Conservation (phyloP, 2,888 invertebrate genomes). For the Amblyjoppa proteus region DNA sequence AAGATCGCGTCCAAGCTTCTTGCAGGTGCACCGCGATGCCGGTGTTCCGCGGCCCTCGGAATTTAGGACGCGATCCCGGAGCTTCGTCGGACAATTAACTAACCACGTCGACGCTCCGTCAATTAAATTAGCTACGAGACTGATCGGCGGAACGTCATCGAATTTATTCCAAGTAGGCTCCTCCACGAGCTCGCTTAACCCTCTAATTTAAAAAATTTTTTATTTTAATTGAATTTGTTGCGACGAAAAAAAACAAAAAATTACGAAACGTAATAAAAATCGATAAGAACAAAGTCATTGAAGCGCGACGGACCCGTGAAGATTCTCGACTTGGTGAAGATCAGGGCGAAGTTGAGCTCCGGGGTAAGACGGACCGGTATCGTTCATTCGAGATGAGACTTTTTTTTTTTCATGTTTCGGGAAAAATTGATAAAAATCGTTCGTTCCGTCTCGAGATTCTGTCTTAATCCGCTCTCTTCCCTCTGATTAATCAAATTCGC, state of each 20-base stretch:
- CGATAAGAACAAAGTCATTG: background rate
- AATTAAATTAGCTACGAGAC: conserved; percentile 47
- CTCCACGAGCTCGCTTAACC: background rate
- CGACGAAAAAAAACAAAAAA: background rate
- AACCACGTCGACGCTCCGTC: conserved; percentile 43
- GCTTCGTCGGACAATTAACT: conserved; percentile 59
- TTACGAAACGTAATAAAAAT: background rate
- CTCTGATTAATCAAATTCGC: background rate
- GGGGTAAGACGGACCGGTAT: no score
- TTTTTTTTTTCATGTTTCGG: no score
- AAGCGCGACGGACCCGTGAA: background rate
- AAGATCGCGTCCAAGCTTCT: conserved; percentile 49
- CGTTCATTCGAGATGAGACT: no score
- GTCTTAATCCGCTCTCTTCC: background rate
- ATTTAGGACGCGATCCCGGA: conserved; percentile 51
- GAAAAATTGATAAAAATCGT: background rate
- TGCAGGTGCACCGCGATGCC: conserved; percentile 6
- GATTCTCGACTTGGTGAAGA: background rate
- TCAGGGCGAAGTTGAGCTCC: background rate
- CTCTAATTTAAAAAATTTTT: background rate
- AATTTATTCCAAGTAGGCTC: conserved; percentile 19
- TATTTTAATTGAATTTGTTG: background rate
- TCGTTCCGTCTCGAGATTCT: background rate
- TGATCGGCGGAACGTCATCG: background rate
- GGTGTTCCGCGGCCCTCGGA: conserved; percentile 27